These are phyloP conservation scores for Ditula angustiorana DNA, from an alignment of 2,888 invertebrate species.

Conservation along the genomic window DNA sequence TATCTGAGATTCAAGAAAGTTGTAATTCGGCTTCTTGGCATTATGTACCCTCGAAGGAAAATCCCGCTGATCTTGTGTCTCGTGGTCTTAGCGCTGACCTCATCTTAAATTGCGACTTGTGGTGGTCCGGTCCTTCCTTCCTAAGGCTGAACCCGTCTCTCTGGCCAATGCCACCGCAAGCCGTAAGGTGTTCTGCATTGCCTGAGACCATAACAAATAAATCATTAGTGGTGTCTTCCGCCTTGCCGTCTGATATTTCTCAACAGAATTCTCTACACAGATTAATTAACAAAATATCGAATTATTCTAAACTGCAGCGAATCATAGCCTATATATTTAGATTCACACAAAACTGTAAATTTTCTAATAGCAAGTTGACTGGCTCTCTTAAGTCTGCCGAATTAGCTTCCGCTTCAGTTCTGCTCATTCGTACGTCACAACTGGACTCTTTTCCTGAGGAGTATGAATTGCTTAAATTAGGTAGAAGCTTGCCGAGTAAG, in stretches of 20 bases:
- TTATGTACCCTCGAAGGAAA: constrained; percentile 10
- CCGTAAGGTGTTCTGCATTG: not conserved
- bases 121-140: constrained; percentile 14
- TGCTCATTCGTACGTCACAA: not conserved
- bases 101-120: not conserved
- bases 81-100: constrained; percentile 8
- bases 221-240: too few species aligned
- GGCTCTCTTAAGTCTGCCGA: not conserved
- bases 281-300: not conserved
- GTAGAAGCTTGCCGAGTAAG: not conserved
- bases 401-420: not conserved
- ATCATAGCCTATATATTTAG: not conserved
- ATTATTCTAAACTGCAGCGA: constrained; percentile 1
- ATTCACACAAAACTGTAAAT: constrained; percentile 2
- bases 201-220: not conserved
- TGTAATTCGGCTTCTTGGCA: not conserved
- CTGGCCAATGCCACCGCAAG: not conserved
- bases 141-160: not conserved
- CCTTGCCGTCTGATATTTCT: too few species aligned
- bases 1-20: constrained; percentile 12
- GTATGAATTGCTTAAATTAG: not conserved
- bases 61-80: constrained; percentile 8
- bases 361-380: not conserved
- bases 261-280: too few species aligned
- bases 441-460: not conserved